Conservation (phyloP, 2,113 vertebrate genomes). For the Mastomys coucha region DNA sequence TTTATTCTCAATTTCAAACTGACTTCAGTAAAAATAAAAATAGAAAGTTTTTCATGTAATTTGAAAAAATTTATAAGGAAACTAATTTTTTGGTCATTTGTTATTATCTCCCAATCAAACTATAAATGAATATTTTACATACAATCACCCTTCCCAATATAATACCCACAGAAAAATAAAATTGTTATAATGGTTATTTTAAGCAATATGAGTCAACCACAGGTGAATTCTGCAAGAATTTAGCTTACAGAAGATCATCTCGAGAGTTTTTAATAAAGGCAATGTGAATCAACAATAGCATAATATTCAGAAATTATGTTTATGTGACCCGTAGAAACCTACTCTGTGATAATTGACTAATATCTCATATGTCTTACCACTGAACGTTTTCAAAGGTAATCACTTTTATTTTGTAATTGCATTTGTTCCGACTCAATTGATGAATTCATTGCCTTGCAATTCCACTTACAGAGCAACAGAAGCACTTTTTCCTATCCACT, state of each 20-base stretch:
- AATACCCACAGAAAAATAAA: background rate
- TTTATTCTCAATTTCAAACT: conserved; percentile 19
- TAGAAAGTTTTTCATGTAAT: background rate
- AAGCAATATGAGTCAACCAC: background rate
- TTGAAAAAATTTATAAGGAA: background rate
- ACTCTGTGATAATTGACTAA: background rate
- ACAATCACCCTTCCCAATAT: background rate
- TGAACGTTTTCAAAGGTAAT: background rate
- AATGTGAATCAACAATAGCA: background rate
- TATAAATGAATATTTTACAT: background rate
- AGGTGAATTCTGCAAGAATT: background rate
- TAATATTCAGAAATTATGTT: conserved; percentile 35
- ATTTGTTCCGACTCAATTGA: background rate
- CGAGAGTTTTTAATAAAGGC: background rate
- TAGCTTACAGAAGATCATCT: background rate
- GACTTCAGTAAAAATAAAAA: conserved; percentile 23
- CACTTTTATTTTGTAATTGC: conserved; percentile 48
- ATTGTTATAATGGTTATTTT: background rate
- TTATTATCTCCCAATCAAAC: background rate
- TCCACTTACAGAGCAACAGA: conserved; percentile 1
- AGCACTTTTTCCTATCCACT: conserved; percentile 3
- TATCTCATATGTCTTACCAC: background rate
- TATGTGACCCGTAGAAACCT: background rate
- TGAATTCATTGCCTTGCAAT: background rate
- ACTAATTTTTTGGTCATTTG: background rate